Evolutionary conservation across 2,113 vertebrate genomes (phyloP).

Genomic region (Heterotilapia buettikoferi): DNA sequence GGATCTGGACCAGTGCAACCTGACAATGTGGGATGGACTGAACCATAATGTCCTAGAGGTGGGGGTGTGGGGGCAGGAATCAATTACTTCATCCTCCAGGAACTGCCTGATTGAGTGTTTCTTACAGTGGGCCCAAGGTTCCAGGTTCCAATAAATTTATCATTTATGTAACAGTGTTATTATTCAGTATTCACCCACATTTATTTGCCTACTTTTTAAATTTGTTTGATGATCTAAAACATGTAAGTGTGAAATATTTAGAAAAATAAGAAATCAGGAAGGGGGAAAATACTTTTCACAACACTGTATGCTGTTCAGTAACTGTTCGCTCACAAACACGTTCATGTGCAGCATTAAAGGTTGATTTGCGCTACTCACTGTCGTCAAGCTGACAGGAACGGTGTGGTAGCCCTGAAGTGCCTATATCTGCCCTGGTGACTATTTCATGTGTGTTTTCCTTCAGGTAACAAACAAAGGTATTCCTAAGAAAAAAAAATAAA

Average conservation of each 20-base stretch:
- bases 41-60: background rate
- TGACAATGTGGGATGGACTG: background rate
- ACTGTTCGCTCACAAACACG: fast-evolving
- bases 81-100: background rate
- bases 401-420: constrained; percentile 44
- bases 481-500: background rate
- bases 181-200: background rate
- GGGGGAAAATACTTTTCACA: background rate
- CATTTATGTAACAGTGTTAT: background rate
- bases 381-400: constrained; percentile 17
- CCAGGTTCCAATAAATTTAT: background rate
- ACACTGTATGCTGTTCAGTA: background rate
- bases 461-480: constrained; percentile 6
- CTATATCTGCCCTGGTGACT: fast-evolving
- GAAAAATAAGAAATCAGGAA: background rate
- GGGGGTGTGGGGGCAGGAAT: background rate
- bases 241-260: background rate
- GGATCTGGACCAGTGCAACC: background rate
- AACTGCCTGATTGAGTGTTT: background rate
- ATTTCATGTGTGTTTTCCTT: constrained; percentile 25
- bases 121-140: background rate
- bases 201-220: background rate
- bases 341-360: background rate
- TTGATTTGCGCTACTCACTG: background rate
- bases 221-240: background rate